Evolutionary conservation across 2,797 vertebrate species (phyloP), one percentile per base, ranked within the genome.

Genomic region (Megaceryle alcyon): DNA sequence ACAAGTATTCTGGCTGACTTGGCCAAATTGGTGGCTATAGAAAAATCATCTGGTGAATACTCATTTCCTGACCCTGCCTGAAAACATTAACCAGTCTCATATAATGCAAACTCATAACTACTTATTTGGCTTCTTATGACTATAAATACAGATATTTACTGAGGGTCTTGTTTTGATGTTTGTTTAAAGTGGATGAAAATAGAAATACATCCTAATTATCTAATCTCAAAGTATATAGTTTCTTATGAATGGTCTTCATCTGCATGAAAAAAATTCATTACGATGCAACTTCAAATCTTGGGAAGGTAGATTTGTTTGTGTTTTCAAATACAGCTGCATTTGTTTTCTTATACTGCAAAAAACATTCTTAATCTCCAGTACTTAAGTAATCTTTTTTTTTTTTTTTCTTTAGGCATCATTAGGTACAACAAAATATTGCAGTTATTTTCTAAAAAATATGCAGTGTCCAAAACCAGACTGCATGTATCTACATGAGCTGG

Each of bases 341-440:
- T 46, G 35, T 66, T n/a, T 31, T 15, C 20, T 64, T 63, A 14
- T 0, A 6, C 37, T 20, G 3, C 57, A 57, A 39, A 64, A 87
- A 12, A 1, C 15, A 19, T 70, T 66, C 64, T 46, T 92, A 85
- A 65, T 6, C 13, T 80, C 19, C 12, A 44, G 6, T 72, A 56
- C 19, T 96, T 91, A 91, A 17, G 33, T 90, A 78, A 75, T 88
- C 49, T 63, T 54, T n/a, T 49, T 46, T 91, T 46, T n/a, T n/a
- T 91, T 25, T 57, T 44, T 21, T 18, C 22, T 92, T 31, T 93
- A 99, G 99, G 99, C 99, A 95, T 99, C 99, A 97, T 98, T 99
- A 99, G 99, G 99, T 97, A 99, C 99, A 97, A 99, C 99, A 97
- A 99, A 99, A 98, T 99, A 99, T 97, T 99, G 99, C 99, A 99